Evolutionary conservation across 1,140 invertebrate species (phyloP).

Genomic region (Parapsyche elsis): DNA sequence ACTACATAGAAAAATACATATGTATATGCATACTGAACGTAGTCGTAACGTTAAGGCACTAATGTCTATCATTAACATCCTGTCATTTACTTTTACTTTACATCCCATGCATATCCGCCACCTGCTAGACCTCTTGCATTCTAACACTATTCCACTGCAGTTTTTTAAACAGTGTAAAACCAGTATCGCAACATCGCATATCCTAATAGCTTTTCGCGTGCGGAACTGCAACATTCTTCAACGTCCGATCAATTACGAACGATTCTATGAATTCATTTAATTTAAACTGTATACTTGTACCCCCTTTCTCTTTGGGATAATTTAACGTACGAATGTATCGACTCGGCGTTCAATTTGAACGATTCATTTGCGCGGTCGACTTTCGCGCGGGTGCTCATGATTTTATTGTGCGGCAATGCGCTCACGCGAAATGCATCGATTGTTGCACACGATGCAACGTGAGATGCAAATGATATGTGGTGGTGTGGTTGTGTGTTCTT

Average conservation of each 20-base stretch:
- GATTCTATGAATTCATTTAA: neutral
- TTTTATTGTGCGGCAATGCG: neutral
- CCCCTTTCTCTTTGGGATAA: neutral
- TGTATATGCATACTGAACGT: too few relatives aligned
- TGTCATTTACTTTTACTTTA: too few relatives aligned
- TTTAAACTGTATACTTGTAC: neutral
- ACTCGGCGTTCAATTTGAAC: neutral
- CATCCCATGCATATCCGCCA: too few relatives aligned
- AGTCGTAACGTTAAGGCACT: too few relatives aligned
- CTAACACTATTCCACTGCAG: too few relatives aligned
- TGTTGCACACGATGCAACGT: neutral
- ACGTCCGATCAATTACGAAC: neutral
- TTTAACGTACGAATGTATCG: neutral
- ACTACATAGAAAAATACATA: too few relatives aligned
- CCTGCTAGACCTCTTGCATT: too few relatives aligned
- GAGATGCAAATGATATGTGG: conserved; percentile 9
- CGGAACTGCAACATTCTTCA: neutral
- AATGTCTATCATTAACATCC: too few relatives aligned
- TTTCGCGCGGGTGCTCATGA: neutral
- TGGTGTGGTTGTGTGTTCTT: neutral
- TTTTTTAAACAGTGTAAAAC: too few relatives aligned
- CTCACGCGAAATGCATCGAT: neutral
- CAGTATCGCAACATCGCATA: neutral
- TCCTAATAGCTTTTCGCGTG: neutral
- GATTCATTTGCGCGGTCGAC: too few relatives aligned